Conservation (phyloP, 2,113 vertebrate species). For the Rhipidura dahli region DNA sequence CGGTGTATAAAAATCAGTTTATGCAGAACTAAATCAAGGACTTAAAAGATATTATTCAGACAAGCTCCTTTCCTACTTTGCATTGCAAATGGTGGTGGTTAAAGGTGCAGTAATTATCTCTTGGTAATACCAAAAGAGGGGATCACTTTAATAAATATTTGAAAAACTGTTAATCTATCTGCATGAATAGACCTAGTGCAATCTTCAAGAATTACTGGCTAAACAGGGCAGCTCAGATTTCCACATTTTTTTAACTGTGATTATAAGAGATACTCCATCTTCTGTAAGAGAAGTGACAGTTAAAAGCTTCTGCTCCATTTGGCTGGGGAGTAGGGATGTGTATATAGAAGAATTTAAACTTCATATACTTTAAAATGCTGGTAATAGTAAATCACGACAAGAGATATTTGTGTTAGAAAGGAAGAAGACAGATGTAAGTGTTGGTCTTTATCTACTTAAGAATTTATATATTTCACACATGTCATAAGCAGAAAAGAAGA, state of each 20-base stretch:
- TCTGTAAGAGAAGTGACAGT: neutral
- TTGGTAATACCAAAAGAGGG: neutral
- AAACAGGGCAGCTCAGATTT: neutral
- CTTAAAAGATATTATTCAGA: slow-evolving; percentile 23
- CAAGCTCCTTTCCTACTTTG: neutral
- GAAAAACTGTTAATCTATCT: neutral
- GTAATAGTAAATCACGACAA: neutral
- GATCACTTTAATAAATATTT: neutral
- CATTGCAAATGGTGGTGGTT: neutral
- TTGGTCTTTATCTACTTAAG: neutral
- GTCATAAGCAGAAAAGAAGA: neutral
- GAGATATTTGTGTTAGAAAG: neutral
- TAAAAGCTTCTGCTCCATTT: neutral
- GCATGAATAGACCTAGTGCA: neutral
- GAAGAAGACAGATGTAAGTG: neutral
- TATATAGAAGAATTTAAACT: neutral
- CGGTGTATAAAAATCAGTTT: slow-evolving; percentile 72
- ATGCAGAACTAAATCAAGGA: slow-evolving; percentile 57
- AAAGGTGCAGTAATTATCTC: neutral
- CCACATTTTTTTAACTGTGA: neutral
- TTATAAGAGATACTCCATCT: neutral
- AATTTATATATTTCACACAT: neutral
- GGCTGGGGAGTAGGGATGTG: neutral
- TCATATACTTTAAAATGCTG: neutral
- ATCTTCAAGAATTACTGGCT: neutral